Evolutionary conservation across 53 echinoderm and acorn worm genomes (phyloP), one percentile per base, ranked within the genome.

Genomic region (Hippasteria phrygiana): DNA sequence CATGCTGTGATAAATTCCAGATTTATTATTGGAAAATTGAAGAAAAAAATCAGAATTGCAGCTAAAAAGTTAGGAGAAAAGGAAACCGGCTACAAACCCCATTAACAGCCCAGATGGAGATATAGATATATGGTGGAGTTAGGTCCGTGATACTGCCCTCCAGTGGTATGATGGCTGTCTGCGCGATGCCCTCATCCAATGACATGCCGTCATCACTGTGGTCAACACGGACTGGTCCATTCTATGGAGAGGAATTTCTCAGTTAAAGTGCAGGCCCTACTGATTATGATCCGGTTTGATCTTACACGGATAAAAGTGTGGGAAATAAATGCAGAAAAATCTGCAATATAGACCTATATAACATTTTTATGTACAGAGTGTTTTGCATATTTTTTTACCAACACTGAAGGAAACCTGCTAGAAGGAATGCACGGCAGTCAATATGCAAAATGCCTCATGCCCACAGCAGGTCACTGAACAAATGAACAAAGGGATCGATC

Each of bases 91-190:
- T 18, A 88, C 75, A 78, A 45, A 88, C 88, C 77, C 50, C 53
- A 47, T 88, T 88, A 11, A 88, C 67, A 29, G 88, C 88, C 88
- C 88, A 88, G 43, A 88, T 40, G 18, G 65, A 62, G 53, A 71
- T 50, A 50, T 88, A 88, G 17, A 88, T 10, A 69, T 63, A 50
- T 3, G 70, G 86, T n/a, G 55, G 50, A 34, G 56, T 28, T 45
- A 64, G 5, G 31, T 48, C 50, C 33, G 48, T 51, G 8, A 88
- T 42, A 43, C 33, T 34, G 29, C 65, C 36, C 41, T 76, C 59
- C 33, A 88, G 24, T 43, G 75, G 31, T 50, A 88, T 48, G 36
- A 77, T 35, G 4, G 77, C 69, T 20, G 64, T 62, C 50, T 88
- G 88, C 1, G 39, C 53, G 36, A 72, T 53, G n/a, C 87, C 87